phyloP scores from a whole-genome alignment of 2,888 invertebrate species.

The Serripes groenlandicus region DNA sequence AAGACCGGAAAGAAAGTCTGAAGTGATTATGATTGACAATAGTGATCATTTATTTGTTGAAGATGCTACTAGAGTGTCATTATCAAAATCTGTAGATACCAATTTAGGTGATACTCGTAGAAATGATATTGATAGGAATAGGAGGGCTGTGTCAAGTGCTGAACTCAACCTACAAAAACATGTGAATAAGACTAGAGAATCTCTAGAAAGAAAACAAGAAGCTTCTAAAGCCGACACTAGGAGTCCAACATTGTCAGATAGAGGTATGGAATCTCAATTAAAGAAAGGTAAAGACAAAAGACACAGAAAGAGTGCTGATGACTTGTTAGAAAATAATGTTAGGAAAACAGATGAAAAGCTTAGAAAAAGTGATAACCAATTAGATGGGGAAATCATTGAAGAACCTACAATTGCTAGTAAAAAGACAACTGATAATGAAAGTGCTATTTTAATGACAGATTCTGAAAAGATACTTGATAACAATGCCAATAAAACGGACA shows the following conservation, averaged over 20 bases:
- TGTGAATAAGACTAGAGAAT: slow-evolving; percentile 57
- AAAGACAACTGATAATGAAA: slow-evolving; percentile 13
- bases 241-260: neutral
- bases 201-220: slow-evolving; percentile 40
- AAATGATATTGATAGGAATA: slow-evolving; percentile 8
- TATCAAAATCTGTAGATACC: slow-evolving; percentile 43
- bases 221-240: slow-evolving; percentile 23
- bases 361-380: slow-evolving; percentile 20
- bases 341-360: slow-evolving; percentile 20
- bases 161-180: slow-evolving; percentile 44
- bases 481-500: neutral
- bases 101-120: slow-evolving; percentile 26
- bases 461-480: slow-evolving; percentile 1
- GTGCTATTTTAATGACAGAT: slow-evolving; percentile 22
- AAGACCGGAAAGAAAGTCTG: slow-evolving; percentile 31
- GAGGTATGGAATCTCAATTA: neutral
- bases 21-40: slow-evolving; percentile 12
- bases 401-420: neutral
- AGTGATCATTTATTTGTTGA: neutral
- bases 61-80: slow-evolving; percentile 18
- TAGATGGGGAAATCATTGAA: slow-evolving; percentile 4
- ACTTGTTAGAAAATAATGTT: slow-evolving; percentile 4
- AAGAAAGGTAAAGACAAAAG: slow-evolving; percentile 7
- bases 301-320: slow-evolving; percentile 45
- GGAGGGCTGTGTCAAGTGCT: slow-evolving; percentile 32